Evolutionary conservation across 2,888 invertebrate genomes (phyloP), one percentile per base, ranked within the genome.

Genomic region (Drosophila melanosoma): DNA sequence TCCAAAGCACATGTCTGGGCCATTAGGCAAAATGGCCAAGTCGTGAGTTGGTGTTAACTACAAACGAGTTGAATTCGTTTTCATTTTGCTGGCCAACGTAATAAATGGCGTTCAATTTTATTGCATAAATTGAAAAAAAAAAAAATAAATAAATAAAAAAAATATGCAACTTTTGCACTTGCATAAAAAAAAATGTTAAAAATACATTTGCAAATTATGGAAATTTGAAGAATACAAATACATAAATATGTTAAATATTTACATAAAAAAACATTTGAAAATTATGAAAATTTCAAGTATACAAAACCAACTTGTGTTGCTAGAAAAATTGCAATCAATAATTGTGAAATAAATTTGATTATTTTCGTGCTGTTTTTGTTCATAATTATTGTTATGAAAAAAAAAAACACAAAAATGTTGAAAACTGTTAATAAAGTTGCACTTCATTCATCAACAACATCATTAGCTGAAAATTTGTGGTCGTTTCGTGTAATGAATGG

Each of bases 11-110:
- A 82, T 83, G 83, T 82, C 69, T 78, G 62, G 57, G 68, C 79
- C 79, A 83, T 83, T 83, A 83, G 83, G 29, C 64, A 73, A 78
- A 85, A 85, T 84, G 82, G 82, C 72, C 70, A 84, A 84, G 86
- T 84, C 84, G 84, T 84, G 84, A 82, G 82, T 65, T 61, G 83
- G 83, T 83, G 83, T 78, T 83, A 78, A 84, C 75, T 85, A 67
- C 70, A 81, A 81, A 71, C 79, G 79, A 70, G 75, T 81, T 62
- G 75, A 62, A 81, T 83, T 76, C 68, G 69, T 70, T 85, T 80
- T 81, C 79, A 78, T 83, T 83, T 83, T 75, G 74, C 76, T 74
- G 35, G 69, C 65, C 67, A 62, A 67, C 67, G 68, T 68, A 70
- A 81, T 71, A 63, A 63, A 81, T 76, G 63, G 71, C 52, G 20